Evolutionary conservation across 2,797 vertebrate species (phyloP).

Genomic region (Neomorphus geoffroyi): DNA sequence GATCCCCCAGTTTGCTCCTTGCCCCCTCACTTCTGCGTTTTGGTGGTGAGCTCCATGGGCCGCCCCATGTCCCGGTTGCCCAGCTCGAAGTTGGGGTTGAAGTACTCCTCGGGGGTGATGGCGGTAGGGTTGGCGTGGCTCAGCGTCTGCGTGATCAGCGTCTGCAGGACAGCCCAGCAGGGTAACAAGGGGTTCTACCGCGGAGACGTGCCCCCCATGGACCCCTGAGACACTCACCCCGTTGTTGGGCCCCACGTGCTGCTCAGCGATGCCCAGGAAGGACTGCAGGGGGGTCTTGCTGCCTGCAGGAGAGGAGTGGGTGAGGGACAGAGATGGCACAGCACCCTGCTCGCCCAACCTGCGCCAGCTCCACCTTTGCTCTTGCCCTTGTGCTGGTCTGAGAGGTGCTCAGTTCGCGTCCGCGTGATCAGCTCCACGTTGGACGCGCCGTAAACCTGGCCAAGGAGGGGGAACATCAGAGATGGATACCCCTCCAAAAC

Average conservation of each 20-base stretch:
- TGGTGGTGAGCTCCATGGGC: conserved; percentile 95
- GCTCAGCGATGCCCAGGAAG: conserved; percentile 96
- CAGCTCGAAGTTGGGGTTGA: conserved; percentile 87
- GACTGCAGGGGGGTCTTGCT: conserved; percentile 95
- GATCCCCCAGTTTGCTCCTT: not conserved
- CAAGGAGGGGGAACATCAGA: not conserved
- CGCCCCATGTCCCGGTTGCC: conserved; percentile 91
- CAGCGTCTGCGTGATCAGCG: conserved; percentile 92
- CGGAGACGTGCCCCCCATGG: fast-evolving
- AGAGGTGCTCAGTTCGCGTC: conserved; percentile 94
- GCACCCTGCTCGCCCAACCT: not conserved
- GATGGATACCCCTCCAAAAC: not conserved
- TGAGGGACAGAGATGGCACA: not conserved
- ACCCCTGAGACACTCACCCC: conserved; percentile 80
- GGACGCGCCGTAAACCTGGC: conserved; percentile 93
- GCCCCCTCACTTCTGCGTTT: conserved; percentile 92
- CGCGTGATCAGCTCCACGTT: conserved; percentile 96
- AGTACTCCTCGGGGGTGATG: conserved; percentile 95
- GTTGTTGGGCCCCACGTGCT: conserved; percentile 93
- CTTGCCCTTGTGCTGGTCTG: conserved; percentile 95
- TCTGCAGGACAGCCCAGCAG: conserved; percentile 64
- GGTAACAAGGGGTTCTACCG: not conserved
- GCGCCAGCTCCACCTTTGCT: conserved; percentile 82
- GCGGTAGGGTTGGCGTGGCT: conserved; percentile 89
- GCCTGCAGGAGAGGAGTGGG: conserved; percentile 77